These are phyloP conservation scores for Lontra canadensis DNA, from an alignment of 2,113 vertebrate species.

Conservation along the genomic window DNA sequence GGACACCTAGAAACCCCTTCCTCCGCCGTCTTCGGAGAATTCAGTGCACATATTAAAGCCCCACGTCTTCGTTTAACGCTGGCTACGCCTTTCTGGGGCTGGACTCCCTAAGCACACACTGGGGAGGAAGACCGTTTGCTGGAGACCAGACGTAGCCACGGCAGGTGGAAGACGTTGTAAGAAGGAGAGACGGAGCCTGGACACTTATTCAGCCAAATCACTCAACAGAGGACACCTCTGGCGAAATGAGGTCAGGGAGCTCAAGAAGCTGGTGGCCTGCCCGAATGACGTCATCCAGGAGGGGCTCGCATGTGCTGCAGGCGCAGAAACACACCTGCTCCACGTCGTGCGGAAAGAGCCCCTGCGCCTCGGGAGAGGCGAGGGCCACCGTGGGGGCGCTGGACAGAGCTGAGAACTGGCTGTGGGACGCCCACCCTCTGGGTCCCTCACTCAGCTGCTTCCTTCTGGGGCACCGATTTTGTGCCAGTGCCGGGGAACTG, in stretches of 20 bases:
- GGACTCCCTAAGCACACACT: not conserved
- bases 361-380: not conserved
- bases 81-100: not conserved
- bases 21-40: not conserved
- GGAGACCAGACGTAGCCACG: not conserved
- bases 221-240: not conserved
- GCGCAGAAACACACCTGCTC: not conserved
- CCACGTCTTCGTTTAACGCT: not conserved
- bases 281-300: not conserved
- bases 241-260: not conserved
- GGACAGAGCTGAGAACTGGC: not conserved
- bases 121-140: not conserved
- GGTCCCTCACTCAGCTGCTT: not conserved
- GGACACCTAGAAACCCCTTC: not conserved
- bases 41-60: not conserved
- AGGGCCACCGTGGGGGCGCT: accelerated
- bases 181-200: not conserved
- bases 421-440: not conserved
- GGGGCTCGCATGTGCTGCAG: not conserved
- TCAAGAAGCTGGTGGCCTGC: not conserved
- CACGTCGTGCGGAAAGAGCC: not conserved
- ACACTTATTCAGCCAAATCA: not conserved
- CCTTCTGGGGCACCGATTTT: not conserved
- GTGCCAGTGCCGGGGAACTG: not conserved
- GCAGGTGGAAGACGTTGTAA: not conserved